A percentile compares a stretch with the other conserved stretches of the same genome.
phyloP scores from a whole-genome alignment of 2,888 invertebrate species.

The Allolobophora icterica region DNA sequence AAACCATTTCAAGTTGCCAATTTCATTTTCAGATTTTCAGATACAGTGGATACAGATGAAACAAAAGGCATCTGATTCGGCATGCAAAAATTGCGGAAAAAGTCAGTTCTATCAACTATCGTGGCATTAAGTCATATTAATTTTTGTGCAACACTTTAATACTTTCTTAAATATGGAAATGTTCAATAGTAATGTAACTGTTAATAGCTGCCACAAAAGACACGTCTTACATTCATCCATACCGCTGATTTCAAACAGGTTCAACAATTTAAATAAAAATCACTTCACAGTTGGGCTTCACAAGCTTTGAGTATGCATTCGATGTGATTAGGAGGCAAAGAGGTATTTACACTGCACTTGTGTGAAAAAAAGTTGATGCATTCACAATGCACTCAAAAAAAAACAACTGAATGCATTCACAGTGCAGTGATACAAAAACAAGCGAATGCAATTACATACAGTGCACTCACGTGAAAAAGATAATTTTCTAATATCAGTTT shows the following conservation, averaged over 20 bases:
- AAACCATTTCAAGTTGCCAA: neutral
- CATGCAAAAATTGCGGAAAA: neutral
- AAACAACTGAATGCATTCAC: no score
- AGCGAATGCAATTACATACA: no score
- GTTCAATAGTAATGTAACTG: neutral
- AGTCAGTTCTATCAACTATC: neutral
- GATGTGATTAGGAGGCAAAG: neutral
- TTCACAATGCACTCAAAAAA: no score
- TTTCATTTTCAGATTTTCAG: neutral
- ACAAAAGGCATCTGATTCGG: neutral
- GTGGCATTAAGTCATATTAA: neutral
- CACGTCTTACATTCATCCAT: neutral
- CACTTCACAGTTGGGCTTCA: neutral
- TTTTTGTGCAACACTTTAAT: neutral
- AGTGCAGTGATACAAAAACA: no score
- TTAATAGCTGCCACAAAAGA: no score
- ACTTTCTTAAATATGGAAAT: neutral
- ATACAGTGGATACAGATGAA: neutral
- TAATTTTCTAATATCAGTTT: neutral
- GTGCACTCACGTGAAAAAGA: neutral
- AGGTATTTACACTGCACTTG: neutral
- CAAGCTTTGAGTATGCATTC: neutral
- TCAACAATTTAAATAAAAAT: neutral
- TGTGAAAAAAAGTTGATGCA: no score
- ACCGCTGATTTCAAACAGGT: neutral